Evolutionary conservation across 2,113 vertebrate genomes (phyloP), one percentile per base, ranked within the genome.

Genomic region (Oncorhynchus gorbuscha): DNA sequence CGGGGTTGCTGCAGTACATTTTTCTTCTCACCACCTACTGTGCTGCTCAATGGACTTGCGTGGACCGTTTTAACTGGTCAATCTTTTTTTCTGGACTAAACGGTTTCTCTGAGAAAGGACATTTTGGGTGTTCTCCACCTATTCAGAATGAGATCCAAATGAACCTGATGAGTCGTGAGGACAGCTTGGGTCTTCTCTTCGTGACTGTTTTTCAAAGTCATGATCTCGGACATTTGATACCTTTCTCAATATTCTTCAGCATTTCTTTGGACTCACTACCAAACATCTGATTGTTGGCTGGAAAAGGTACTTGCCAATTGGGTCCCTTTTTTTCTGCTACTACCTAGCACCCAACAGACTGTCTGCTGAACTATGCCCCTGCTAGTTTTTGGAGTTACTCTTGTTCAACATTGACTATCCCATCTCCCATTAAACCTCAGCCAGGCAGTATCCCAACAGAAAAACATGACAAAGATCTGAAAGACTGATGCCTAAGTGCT

Each of bases 401-500:
- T 62, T 62, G n/a, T 22, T 22, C 45, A 5, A 12, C 32, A 39
- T 24, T 65, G 66, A 39, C 39, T 68, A 45, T 76, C 68, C 80
- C 74, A 73, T 75, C 74, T 71, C 62, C 73, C 73, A 78, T 66
- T 70, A 69, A 59, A 70, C 26, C 1, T 7, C 26, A 32, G 5
- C 16, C 71, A 79, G 81, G 73, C 74, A 32, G 30, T 39, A 35
- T 66, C 72, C 13, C 22, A 55, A 55, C 69, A 24, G 11, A 71
- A 51, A 55, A 12, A 3, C 69, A 71, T n/a, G n/a, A 26, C 13
- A 51, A 71, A 26, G 68, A 69, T 79, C 70, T 72, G 49, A 84
- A 85, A 78, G 86, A 86, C 81, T 86, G 66, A 71, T 30, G 5
- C 59, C 24, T 62, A 5, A 62, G 18, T 5, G 13, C n/a, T 22